phyloP scores from a whole-genome alignment of 2,888 invertebrate species.

The Callyntrura guangdongensis region DNA sequence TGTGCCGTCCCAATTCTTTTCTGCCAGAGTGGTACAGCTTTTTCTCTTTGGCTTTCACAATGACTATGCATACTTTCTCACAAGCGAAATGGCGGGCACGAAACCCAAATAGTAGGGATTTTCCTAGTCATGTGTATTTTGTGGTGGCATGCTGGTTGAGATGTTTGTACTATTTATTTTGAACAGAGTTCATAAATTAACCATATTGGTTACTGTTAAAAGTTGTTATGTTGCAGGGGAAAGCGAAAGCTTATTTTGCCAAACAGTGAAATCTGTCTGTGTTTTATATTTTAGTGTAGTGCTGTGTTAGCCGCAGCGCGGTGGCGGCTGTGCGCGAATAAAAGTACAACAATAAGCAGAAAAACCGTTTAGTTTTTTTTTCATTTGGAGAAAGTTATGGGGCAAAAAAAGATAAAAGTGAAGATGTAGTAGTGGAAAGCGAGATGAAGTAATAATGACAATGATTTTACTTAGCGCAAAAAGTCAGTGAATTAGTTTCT shows the following conservation, averaged over 20 bases:
- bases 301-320: neutral
- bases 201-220: constrained; percentile 34
- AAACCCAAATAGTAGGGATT: no score
- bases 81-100: no score
- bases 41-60: no score
- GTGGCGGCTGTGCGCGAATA: neutral
- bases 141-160: neutral
- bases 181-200: constrained; percentile 48
- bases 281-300: neutral
- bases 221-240: neutral
- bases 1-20: no score
- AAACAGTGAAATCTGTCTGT: no score
- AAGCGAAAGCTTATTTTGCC: neutral
- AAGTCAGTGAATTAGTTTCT: constrained; percentile 54
- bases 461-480: constrained; percentile 55
- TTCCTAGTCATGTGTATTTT: neutral
- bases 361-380: neutral
- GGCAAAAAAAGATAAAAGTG: constrained; percentile 22
- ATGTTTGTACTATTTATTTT: constrained; percentile 14
- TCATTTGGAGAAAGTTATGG: constrained; percentile 17
- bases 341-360: constrained; percentile 20
- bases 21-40: no score
- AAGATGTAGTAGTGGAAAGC: constrained; percentile 38
- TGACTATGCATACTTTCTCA: no score
- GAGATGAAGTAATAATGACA: constrained; percentile 39